Base-by-base conservation (phyloP, 2,888 invertebrate species). In the Cataglyphis livida region DNA sequence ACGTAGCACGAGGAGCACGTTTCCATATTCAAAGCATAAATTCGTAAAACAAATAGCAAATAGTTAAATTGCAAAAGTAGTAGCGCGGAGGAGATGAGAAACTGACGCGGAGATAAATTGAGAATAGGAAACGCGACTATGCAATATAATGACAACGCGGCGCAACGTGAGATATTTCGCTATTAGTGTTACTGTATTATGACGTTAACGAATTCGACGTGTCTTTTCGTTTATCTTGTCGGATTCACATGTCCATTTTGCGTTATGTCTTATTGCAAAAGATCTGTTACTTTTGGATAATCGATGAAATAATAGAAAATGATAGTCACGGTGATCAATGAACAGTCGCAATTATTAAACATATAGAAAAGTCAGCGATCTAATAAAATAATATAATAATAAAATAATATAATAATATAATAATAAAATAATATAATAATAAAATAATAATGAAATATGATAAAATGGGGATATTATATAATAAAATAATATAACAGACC, bases 1-100 rank as follows among this genome's bases (percentile, higher is more conserved):
- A 62, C 21, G 64, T 48, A 25, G 10, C 41, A 15, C 15, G 54
- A 9, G 35, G 0, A 44, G 32, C 48, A 12, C 48, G 65, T 44
- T 73, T 74, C 57, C 71, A 64, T 81, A 48, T 54, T 81, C 44
- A 9, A 15, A 57, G 41, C 64, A 32, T 62, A 57, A 74, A 75
- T 51, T 73, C 48, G 57, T 15, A 32, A 81, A 74, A 64, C 51
- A 66, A 61, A 82, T 41, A 38, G 62, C 25, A 41, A 59, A 59
- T 15, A 64, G 28, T n/a, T 57, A 57, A 82, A 66, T 59, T 76
- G 68, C 76, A 57, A 66, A 66, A 76, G 38, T 57, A 21, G 38
- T n/a, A 28, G 57, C 12, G 38, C 38, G 25, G 12, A 12, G 73
- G 12, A 12, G 6, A 68, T 18, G 25, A 9, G 64, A 32, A 32